Percentiles rank a stretch among this genome's conserved stretches.
These are phyloP conservation scores for Oncopodura yosiiana DNA, from an alignment of 1,140 invertebrate species.

Conservation along the genomic window DNA sequence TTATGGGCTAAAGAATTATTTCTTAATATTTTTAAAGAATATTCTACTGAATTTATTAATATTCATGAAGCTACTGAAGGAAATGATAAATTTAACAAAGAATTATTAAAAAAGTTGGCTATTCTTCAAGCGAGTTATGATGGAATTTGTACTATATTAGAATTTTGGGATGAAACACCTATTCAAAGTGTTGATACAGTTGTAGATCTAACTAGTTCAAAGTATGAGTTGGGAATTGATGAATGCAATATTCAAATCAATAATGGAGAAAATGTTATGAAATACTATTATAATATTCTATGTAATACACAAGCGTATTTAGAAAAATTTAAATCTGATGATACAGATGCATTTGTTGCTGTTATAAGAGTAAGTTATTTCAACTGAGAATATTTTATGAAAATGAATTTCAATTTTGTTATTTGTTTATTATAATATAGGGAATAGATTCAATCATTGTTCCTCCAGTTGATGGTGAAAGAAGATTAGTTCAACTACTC, in stretches of 20 bases:
- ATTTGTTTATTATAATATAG: slow-evolving; percentile 6
- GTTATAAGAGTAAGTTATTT: slow-evolving; percentile 49
- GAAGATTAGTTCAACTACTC: not conserved
- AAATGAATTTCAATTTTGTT: not conserved
- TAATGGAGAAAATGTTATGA: slow-evolving; percentile 28
- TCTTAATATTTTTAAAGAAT: slow-evolving; percentile 36
- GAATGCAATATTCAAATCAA: slow-evolving; percentile 11
- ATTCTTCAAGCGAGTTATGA: slow-evolving; percentile 24
- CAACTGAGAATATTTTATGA: no score
- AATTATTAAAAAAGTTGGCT: slow-evolving; percentile 18
- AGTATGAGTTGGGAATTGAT: slow-evolving; percentile 17
- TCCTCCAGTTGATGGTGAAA: slow-evolving; percentile 15
- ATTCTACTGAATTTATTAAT: slow-evolving; percentile 6
- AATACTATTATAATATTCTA: slow-evolving; percentile 32
- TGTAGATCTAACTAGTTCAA: slow-evolving; percentile 19
- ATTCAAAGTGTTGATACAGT: slow-evolving; percentile 36
- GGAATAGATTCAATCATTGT: slow-evolving; percentile 28
- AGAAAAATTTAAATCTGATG: slow-evolving; percentile 49
- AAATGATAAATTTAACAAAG: slow-evolving; percentile 25
- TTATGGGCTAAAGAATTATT: slow-evolving; percentile 53
- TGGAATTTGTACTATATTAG: slow-evolving; percentile 46
- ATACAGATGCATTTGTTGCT: slow-evolving; percentile 58
- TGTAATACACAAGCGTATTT: slow-evolving; percentile 18
- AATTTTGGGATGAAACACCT: slow-evolving; percentile 50
- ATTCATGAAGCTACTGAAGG: slow-evolving; percentile 7